phyloP scores from a whole-genome alignment of 2,797 vertebrate genomes.

The Lemur catta region DNA sequence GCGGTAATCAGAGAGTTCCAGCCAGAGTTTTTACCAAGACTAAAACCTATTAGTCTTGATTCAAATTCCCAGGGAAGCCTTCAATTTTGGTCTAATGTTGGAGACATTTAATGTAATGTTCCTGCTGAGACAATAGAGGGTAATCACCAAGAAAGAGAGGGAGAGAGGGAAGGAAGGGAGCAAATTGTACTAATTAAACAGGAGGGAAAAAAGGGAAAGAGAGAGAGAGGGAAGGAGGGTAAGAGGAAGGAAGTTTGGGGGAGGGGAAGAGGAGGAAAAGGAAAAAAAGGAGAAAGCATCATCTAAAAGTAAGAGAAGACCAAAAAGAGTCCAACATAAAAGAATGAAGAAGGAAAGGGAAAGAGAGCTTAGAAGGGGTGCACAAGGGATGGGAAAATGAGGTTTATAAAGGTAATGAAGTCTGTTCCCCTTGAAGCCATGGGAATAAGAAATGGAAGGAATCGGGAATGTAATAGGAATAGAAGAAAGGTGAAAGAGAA shows the following conservation, averaged over 20 bases:
- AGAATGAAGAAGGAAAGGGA: not conserved
- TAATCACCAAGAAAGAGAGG: not conserved
- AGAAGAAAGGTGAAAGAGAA: not conserved
- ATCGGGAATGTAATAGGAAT: not conserved
- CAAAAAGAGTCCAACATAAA: not conserved
- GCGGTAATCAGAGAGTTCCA: not conserved
- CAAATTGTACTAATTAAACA: not conserved
- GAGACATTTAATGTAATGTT: not conserved
- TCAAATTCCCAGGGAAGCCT: conserved; percentile 29
- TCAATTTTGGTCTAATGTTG: not conserved
- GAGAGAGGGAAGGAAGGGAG: not conserved
- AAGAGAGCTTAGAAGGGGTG: not conserved
- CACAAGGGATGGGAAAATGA: not conserved
- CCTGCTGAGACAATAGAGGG: not conserved
- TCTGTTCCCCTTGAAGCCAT: not conserved
- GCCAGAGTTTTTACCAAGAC: not conserved
- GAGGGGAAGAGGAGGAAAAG: not conserved
- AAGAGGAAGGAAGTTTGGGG: not conserved
- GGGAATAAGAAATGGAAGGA: not conserved
- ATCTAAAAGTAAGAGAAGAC: not conserved
- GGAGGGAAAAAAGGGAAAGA: not conserved
- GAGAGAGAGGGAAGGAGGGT: not conserved
- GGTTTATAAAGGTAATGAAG: not conserved
- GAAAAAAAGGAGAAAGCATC: not conserved
- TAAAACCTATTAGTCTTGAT: not conserved